Percentiles rank a stretch among this genome's conserved stretches.
phyloP scores from a whole-genome alignment of 2,888 invertebrate genomes.

The Troides aeacus region DNA sequence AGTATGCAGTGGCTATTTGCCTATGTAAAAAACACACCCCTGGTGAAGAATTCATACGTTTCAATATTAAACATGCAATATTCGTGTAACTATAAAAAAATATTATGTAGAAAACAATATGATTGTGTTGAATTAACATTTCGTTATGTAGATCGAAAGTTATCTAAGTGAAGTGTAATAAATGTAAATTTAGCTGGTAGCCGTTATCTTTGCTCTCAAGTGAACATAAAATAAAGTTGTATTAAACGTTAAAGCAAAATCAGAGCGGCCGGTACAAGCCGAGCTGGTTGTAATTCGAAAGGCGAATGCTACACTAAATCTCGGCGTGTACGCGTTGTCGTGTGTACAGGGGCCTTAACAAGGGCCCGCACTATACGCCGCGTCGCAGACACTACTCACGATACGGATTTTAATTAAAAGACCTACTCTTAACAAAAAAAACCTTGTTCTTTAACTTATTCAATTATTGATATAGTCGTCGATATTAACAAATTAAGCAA shows the following conservation, averaged over 20 bases:
- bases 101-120: background rate
- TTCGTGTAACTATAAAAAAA: no score
- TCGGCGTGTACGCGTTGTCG: conserved; percentile 28
- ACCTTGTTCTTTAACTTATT: conserved; percentile 5
- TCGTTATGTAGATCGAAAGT: conserved; percentile 6
- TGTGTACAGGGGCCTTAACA: conserved; percentile 32
- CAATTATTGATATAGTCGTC: conserved; percentile 6
- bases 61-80: no score
- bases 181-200: conserved; percentile 28
- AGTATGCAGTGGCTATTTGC: no score
- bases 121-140: background rate
- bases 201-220: conserved; percentile 14
- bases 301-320: conserved; percentile 32
- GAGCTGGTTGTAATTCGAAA: conserved; percentile 29
- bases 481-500: background rate
- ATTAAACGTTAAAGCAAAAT: conserved; percentile 27
- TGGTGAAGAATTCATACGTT: no score
- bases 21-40: no score
- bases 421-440: conserved; percentile 8
- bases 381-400: conserved; percentile 10
- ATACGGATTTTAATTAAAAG: conserved; percentile 22
- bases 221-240: conserved; percentile 30
- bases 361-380: conserved; percentile 27
- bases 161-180: conserved; percentile 11
- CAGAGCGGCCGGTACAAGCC: conserved; percentile 27